Evolutionary conservation across 2,888 invertebrate genomes (phyloP).

Genomic region (Stenichneumon culpator): DNA sequence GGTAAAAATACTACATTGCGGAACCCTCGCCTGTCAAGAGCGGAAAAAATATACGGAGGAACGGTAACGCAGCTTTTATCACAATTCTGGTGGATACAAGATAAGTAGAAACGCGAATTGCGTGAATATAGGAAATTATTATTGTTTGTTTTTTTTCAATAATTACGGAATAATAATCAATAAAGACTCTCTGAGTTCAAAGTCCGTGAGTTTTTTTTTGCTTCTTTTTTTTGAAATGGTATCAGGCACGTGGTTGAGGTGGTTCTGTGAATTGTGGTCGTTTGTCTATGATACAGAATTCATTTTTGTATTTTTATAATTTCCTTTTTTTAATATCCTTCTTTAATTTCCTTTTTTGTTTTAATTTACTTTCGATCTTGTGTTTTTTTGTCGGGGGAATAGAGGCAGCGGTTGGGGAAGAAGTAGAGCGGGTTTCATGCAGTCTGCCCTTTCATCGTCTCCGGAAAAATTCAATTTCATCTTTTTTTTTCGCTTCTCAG

Average conservation of each 20-base stretch:
- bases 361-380: not conserved
- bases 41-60: conserved; percentile 53
- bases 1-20: conserved; percentile 27
- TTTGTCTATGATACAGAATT: conserved; percentile 15
- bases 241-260: conserved; percentile 46
- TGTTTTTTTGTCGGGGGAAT: conserved; percentile 26
- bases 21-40: conserved; percentile 32
- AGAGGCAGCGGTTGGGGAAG: conserved; percentile 12
- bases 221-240: conserved; percentile 28
- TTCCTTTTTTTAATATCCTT: not conserved
- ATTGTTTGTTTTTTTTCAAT: not conserved
- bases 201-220: not conserved
- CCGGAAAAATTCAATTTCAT: not conserved
- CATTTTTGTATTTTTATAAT: not conserved
- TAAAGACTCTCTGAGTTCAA: conserved; percentile 7
- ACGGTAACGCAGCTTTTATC: conserved; percentile 65
- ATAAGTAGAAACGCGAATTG: conserved; percentile 41
- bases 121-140: not conserved
- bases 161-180: not conserved
- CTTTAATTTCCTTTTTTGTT: not conserved
- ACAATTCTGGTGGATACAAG: conserved; percentile 62
- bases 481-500: not conserved
- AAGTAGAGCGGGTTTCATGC: not conserved
- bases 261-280: conserved; percentile 8
- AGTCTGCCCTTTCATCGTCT: conserved; percentile 23